These are phyloP conservation scores for Ichneumon xanthorius DNA, from an alignment of 2,888 invertebrate species.

Conservation along the genomic window DNA sequence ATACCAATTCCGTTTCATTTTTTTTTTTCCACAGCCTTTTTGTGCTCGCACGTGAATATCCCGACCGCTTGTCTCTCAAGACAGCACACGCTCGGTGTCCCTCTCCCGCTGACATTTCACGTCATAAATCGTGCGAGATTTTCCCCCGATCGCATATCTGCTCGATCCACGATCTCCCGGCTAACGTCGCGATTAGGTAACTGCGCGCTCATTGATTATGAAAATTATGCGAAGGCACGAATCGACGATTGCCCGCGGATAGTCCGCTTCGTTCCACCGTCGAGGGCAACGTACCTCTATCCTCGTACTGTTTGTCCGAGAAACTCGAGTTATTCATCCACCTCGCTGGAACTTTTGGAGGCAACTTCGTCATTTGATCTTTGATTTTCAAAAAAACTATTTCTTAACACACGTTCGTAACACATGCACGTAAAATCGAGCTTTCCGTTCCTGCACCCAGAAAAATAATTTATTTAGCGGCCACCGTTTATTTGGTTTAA, in stretches of 20 bases:
- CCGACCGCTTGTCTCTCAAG: slow-evolving; percentile 4
- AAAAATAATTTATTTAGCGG: too few species aligned
- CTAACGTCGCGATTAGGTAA: slow-evolving; percentile 17
- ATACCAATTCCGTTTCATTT: slow-evolving; percentile 21
- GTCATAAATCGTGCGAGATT: slow-evolving; percentile 53
- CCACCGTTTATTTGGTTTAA: too few species aligned
- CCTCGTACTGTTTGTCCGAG: background rate
- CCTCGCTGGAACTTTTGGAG: background rate
- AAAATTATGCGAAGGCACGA: slow-evolving; percentile 14
- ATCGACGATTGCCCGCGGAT: background rate
- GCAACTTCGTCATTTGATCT: too few species aligned
- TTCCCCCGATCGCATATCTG: slow-evolving; percentile 44
- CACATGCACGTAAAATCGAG: too few species aligned
- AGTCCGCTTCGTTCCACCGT: background rate
- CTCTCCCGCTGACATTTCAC: slow-evolving; percentile 65
- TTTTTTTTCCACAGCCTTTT: background rate
- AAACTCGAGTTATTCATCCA: background rate
- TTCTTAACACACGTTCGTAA: too few species aligned
- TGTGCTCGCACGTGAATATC: background rate
- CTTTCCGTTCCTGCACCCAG: too few species aligned
- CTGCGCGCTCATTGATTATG: slow-evolving; percentile 1
- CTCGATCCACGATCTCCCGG: background rate
- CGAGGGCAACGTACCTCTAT: background rate
- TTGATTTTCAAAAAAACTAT: too few species aligned
- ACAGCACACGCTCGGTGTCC: background rate